Conservation (phyloP, 2,888 invertebrate genomes). For the Criorhina ranunculi region DNA sequence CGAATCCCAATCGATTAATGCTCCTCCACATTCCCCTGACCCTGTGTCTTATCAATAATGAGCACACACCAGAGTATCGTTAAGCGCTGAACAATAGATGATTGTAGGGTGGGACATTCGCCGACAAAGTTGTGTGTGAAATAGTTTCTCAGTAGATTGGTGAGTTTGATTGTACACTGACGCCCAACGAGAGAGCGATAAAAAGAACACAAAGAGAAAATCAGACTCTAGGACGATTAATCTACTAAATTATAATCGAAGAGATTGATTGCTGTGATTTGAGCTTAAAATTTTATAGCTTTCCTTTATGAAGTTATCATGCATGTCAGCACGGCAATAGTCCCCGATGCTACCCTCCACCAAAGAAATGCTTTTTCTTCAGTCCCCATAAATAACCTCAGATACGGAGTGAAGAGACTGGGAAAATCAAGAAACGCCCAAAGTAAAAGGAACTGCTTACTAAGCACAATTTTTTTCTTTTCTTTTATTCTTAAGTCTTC, state of each 20-base stretch:
- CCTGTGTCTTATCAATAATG: slow-evolving; percentile 62
- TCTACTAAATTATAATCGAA: slow-evolving; percentile 61
- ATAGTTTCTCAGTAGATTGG: slow-evolving; percentile 36
- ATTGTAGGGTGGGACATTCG: slow-evolving; percentile 49
- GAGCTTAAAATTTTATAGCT: slow-evolving; percentile 47
- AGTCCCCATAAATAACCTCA: slow-evolving; percentile 21
- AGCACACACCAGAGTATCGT: slow-evolving; percentile 55
- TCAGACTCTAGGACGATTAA: slow-evolving; percentile 49
- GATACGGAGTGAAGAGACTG: not conserved
- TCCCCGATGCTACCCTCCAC: not conserved
- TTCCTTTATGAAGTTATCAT: slow-evolving; percentile 48
- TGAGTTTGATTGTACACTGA: slow-evolving; percentile 18
- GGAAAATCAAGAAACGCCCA: slow-evolving; percentile 37
- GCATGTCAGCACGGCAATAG: slow-evolving; percentile 22
- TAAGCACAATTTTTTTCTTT: slow-evolving; percentile 48
- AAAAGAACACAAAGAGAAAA: slow-evolving; percentile 16
- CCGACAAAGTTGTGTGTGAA: slow-evolving; percentile 11
- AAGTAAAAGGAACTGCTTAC: slow-evolving; percentile 57
- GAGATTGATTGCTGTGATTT: slow-evolving; percentile 61
- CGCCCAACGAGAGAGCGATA: slow-evolving; percentile 7
- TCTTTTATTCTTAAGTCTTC: slow-evolving; percentile 1
- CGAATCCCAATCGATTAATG: slow-evolving; percentile 66
- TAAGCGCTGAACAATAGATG: slow-evolving; percentile 59
- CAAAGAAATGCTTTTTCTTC: not conserved
- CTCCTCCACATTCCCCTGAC: not conserved